A percentile compares a stretch with the other conserved stretches of the same genome.
phyloP scores from a whole-genome alignment of 2,888 invertebrate genomes.

The Branchellion lobata region DNA sequence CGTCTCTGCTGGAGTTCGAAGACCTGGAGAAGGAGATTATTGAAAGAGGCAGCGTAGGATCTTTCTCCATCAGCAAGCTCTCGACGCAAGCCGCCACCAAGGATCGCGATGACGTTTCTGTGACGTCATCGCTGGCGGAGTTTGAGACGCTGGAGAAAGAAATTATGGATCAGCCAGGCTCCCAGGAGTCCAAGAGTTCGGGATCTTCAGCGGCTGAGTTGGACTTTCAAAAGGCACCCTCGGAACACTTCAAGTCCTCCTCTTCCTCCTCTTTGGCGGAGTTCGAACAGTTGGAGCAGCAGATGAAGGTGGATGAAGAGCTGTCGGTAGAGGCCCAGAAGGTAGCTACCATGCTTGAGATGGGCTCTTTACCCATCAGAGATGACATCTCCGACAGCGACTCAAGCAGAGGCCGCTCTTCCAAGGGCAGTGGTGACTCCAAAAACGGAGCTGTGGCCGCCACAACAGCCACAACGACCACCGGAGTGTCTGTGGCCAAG shows the following conservation, averaged over 20 bases:
- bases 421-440: constrained; percentile 14
- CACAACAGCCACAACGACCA: constrained; percentile 1
- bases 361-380: constrained; percentile 55
- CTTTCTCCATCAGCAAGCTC: constrained; percentile 33
- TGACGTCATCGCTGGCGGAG: constrained; percentile 83
- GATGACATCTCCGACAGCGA: constrained; percentile 49
- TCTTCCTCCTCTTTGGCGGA: constrained; percentile 59
- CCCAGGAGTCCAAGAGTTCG: constrained; percentile 63
- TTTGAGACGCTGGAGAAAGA: constrained; percentile 67
- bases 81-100: not conserved
- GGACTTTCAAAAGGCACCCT: constrained; percentile 50
- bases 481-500: constrained; percentile 45
- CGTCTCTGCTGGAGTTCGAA: constrained; percentile 53
- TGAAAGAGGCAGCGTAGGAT: constrained; percentile 50
- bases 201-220: constrained; percentile 50
- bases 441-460: not conserved
- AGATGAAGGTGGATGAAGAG: constrained; percentile 58
- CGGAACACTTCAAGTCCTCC: constrained; percentile 55
- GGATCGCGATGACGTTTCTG: constrained; percentile 76
- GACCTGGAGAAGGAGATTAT: constrained; percentile 50
- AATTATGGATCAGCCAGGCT: constrained; percentile 50
- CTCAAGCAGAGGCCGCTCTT: constrained; percentile 38
- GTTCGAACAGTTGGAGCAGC: constrained; percentile 60
- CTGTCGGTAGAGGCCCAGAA: constrained; percentile 61
- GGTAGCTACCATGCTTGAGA: constrained; percentile 60